Evolutionary conservation across 2,888 invertebrate species (phyloP), one percentile per base, ranked within the genome.

Genomic region (Eupithecia insigniata): DNA sequence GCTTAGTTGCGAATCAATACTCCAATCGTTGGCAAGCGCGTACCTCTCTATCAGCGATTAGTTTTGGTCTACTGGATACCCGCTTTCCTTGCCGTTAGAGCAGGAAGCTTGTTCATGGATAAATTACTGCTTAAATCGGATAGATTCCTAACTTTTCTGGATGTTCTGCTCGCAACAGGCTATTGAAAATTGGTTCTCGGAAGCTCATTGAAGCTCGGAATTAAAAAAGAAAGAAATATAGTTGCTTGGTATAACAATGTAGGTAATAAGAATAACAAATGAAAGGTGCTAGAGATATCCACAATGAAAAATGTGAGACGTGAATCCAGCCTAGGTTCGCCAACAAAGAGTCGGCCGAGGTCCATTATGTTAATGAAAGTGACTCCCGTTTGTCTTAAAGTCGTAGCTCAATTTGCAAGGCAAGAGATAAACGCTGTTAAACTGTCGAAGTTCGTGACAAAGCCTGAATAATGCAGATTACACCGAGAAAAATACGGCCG

Each of bases 381-480:
- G 92, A 92, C 90, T 93, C 90, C 92, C 92, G 93, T 94, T 94
- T 94, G 93, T 94, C 93, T 94, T 92, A 90, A 94, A 93, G 93
- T 93, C 93, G 93, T 92, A 92, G 93, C 93, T 94, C 93, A 94
- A 94, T 94, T 93, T 94, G 93, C 93, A 92, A 93, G 92, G 92
- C 92, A 92, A 91, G 92, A 93, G 93, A 94, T 94, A 94, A 94
- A 93, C 93, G 93, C 92, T 93, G 93, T 93, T 94, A 93, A 94
- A 94, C 93, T 93, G 93, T 94, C 93, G 93, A 94, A 94, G 92
- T 93, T 93, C 93, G 93, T 93, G 93, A 93, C 93, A 91, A 92
- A 92, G 93, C 91, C 93, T 94, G 93, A 94, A 94, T 94, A 93
- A 94, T 94, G 93, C 92, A 94, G 93, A 94, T 94, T 93, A 94